Conservation (phyloP, 2,113 vertebrate genomes). For the Zosterops borbonicus region DNA sequence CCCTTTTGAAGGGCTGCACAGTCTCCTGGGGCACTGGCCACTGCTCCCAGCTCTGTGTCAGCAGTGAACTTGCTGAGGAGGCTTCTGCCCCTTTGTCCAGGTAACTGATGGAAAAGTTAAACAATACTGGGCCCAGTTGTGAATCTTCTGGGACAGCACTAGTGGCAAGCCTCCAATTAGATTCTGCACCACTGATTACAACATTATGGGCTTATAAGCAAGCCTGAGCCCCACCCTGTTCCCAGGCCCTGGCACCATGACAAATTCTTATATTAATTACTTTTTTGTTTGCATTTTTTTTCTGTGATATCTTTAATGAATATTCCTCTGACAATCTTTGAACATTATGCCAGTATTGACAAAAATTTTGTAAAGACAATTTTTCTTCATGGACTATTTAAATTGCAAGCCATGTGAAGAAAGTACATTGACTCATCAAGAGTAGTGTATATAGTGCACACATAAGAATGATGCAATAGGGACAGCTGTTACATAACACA, state of each 20-base stretch:
- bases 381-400: background rate
- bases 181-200: background rate
- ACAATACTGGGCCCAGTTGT: no score
- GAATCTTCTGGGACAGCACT: background rate
- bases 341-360: background rate
- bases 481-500: background rate
- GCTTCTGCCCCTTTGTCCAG: rapidly evolving
- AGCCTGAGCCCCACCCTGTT: rapidly evolving
- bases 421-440: background rate
- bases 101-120: background rate
- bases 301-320: background rate
- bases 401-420: background rate
- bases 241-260: background rate
- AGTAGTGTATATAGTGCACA: background rate
- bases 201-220: no score
- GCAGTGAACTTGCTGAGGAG: background rate
- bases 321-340: background rate
- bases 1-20: background rate
- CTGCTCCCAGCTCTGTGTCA: background rate
- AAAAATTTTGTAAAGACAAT: background rate
- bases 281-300: background rate
- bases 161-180: background rate
- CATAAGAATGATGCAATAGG: background rate
- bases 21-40: rapidly evolving
- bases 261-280: background rate